Base-by-base conservation (phyloP, 2,888 invertebrate species). In the Drosophila mulleri region DNA sequence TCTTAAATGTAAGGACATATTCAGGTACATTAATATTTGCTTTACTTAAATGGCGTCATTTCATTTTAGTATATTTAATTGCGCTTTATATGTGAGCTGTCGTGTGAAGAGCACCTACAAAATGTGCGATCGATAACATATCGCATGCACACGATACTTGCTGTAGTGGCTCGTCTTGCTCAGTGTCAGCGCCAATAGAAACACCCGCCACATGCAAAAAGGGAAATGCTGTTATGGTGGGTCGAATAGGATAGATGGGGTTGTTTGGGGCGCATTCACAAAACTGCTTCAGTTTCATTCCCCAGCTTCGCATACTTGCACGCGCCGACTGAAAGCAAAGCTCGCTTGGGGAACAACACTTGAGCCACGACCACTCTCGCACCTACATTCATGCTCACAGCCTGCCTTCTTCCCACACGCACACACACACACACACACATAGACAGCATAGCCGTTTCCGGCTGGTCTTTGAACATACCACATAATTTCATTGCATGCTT, bases 401-500 rank as follows among this genome's bases (percentile, higher is more conserved):
- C 1, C 45, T 23, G 44, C 44, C 26, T 8, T 29, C 29, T 29
- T 29, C 8, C 2, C 29, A 29, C 29, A 8, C 26, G 37, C 44
- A 26, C 18, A n/a, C 41, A 29, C 41, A 9, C 29, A 16, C 54
- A 50, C 63, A 29, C 11, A 26, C 18, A 23, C 41, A 29, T 45
- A 16, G 32, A 32, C 61, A 37, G 39, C 29, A 32, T 60, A 41
- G 18, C 39, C 45, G 66, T 45, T 69, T 77, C 74, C 66, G 66
- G 54, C 64, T 56, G 23, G 48, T 23, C 67, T 70, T 48, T 37
- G 53, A 58, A 53, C 59, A 69, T 57, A 66, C 77, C 72, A 68
- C 80, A 86, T 80, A 80, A 75, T 80, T 86, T 70, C 75, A 78
- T 80, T 69, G 83, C 83, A 84, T 88, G 61, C 83, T 83, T 86